Base-by-base conservation (phyloP, 2,888 invertebrate species). In the Meghimatium bilineatum region DNA sequence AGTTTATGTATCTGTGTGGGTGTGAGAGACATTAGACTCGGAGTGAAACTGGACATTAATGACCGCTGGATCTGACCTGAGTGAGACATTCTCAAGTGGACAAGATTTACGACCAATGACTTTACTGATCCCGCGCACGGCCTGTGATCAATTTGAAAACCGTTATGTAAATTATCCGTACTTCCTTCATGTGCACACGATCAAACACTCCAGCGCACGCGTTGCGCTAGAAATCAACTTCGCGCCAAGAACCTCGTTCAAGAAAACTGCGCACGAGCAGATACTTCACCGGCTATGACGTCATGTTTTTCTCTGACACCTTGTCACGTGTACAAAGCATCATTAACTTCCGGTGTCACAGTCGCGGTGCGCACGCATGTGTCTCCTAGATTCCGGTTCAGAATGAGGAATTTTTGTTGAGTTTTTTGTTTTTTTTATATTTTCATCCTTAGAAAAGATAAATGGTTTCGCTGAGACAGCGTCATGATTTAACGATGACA, bases 311-410 rank as follows among this genome's bases (percentile, higher is more conserved):
- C 67, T 32, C 14, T 23, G 80, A 80, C 71, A 80, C 80, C 71
- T 56, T n/a, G 80, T 49, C 80, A 72, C 80, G 80, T 72, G 80
- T 49, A 49, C 56, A 20, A 36, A 52, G 56, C 69, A 80, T 52
- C 80, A 80, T 71, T 80, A 71, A 71, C 71, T 80, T 80, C 80
- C 80, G 80, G 80, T 71, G 32, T 80, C 80, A 71, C 49, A 52
- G 71, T 69, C 71, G 56, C 36, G 69, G 56, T 36, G 69, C 56
- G 52, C 80, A 56, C 34, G 80, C 77, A 34, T 38, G 77, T 38
- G 60, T 49, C 60, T 52, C 77, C n/a, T 38, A 36, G 14, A 63
- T 77, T 77, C 77, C 77, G 60, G 77, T 36, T 60, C 29, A 32
- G 52, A 52, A 52, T 20, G 74, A 52, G 32, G 52, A 32, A 52